These are phyloP conservation scores for Spongilla lacustris DNA, from an alignment of 37 sponge, comb jelly and placozoan genomes.

Conservation along the genomic window DNA sequence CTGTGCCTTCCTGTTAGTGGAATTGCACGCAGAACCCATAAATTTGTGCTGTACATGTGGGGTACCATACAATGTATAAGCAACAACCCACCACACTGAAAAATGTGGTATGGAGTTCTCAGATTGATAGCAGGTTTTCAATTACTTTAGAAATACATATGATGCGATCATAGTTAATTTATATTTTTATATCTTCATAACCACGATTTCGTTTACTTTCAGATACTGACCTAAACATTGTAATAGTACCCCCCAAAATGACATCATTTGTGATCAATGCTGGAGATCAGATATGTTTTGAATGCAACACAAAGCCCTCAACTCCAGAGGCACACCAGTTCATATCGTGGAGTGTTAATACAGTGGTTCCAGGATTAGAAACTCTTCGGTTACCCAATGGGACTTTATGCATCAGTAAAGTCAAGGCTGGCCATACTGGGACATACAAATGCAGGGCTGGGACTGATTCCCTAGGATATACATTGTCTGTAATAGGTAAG, in stretches of 20 bases:
- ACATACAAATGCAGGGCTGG: slow-evolving; percentile 18
- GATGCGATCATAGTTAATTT: too few species aligned
- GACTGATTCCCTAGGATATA: background rate
- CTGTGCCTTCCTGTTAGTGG: too few species aligned
- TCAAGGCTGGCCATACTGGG: background rate
- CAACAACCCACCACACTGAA: too few species aligned
- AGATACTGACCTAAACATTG: background rate
- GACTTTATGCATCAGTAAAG: slow-evolving; percentile 18
- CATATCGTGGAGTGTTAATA: background rate
- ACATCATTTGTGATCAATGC: background rate
- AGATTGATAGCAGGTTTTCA: too few species aligned
- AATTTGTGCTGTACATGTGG: too few species aligned
- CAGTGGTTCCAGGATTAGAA: background rate
- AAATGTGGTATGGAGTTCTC: too few species aligned
- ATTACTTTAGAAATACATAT: too few species aligned
- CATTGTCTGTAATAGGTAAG: slow-evolving; percentile 1
- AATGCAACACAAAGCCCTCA: background rate
- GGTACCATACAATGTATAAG: too few species aligned
- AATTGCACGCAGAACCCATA: too few species aligned
- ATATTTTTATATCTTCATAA: background rate
- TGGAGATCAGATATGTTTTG: background rate
- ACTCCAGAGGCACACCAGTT: background rate
- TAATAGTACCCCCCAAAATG: background rate
- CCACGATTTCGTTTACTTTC: background rate
- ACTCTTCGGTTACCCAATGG: background rate